Evolutionary conservation across 2,797 vertebrate species (phyloP), one percentile per base, ranked within the genome.

Genomic region (Trichosurus vulpecula): DNA sequence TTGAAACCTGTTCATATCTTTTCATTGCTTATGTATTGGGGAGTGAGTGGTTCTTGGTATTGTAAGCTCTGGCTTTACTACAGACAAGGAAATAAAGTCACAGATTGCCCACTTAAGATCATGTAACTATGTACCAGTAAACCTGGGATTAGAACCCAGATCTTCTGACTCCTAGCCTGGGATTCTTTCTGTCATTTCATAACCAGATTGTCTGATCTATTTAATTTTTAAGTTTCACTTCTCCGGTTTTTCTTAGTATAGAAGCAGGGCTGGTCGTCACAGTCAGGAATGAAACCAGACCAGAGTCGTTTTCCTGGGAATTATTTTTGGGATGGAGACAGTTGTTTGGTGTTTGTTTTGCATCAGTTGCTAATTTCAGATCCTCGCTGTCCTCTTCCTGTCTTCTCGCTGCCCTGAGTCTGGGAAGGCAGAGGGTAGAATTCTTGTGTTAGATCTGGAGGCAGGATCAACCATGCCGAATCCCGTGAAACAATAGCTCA

Each of bases 121-220:
- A 0, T 41, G 35, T 14, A 9, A 4, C 52, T 61, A 5, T 1
- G 0, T n/a, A 5, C 35, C 4, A 81, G 51, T 3, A 30, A n/a
- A 81, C 27, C 0, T 11, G 29, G 87, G 3, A n/a, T 41, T 35
- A 35, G 53, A n/a, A 1, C 30, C 56, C 52, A 19, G 47, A 52
- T 92, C 93, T 90, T n/a, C 25, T n/a, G 25, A n/a, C 35, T 53
- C 13, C 31, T 58, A 30, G 19, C 19, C 31, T 14, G 30, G 31
- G 31, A 66, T 16, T 66, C 61, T 58, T 58, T 58, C 30, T 58
- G 57, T 30, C 57, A 74, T 74, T 74, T 74, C 14, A 74, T 3
- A 74, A 74, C 16, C 16, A 74, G 2, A 2, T 8, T 41, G 3
- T 58, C 57, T 22, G n/a, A 41, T 41, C 16, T n/a, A 66, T 66